These are phyloP conservation scores for Cosmia pyralina DNA, from an alignment of 2,888 invertebrate species.

Conservation along the genomic window DNA sequence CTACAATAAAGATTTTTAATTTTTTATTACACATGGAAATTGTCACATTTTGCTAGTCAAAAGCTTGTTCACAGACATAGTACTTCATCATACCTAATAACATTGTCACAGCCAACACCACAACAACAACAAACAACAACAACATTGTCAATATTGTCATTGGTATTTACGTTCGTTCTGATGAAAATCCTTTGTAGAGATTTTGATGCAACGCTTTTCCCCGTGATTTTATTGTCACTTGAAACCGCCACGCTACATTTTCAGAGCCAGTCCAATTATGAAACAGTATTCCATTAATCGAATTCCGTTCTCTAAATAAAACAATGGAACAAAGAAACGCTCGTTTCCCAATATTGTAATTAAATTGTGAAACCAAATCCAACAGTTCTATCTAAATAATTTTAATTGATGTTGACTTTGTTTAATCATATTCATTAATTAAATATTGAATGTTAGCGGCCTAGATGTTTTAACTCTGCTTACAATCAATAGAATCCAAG, in stretches of 20 bases:
- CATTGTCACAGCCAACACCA: no score
- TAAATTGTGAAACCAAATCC: slow-evolving; percentile 41
- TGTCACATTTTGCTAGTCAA: no score
- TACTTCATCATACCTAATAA: no score
- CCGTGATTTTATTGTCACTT: slow-evolving; percentile 22
- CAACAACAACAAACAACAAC: no score
- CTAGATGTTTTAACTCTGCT: slow-evolving; percentile 4
- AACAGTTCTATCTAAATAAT: slow-evolving; percentile 30
- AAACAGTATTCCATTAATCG: slow-evolving; percentile 47
- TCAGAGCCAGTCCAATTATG: slow-evolving; percentile 27
- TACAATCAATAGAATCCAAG: not conserved
- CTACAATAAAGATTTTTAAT: no score
- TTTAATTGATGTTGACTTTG: slow-evolving; percentile 41
- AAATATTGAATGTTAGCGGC: slow-evolving; percentile 7
- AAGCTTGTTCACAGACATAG: no score
- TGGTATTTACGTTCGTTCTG: not conserved
- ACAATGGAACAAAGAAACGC: slow-evolving; percentile 49
- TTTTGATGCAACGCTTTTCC: slow-evolving; percentile 25
- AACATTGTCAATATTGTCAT: no score
- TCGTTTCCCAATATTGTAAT: slow-evolving; percentile 44
- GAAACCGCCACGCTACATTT: slow-evolving; percentile 16
- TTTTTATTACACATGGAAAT: no score
- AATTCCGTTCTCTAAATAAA: slow-evolving; percentile 38
- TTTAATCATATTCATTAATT: slow-evolving; percentile 31
- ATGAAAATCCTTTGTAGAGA: not conserved